Conservation (phyloP, 2,113 vertebrate genomes). For the Hippoglossus stenolepis region DNA sequence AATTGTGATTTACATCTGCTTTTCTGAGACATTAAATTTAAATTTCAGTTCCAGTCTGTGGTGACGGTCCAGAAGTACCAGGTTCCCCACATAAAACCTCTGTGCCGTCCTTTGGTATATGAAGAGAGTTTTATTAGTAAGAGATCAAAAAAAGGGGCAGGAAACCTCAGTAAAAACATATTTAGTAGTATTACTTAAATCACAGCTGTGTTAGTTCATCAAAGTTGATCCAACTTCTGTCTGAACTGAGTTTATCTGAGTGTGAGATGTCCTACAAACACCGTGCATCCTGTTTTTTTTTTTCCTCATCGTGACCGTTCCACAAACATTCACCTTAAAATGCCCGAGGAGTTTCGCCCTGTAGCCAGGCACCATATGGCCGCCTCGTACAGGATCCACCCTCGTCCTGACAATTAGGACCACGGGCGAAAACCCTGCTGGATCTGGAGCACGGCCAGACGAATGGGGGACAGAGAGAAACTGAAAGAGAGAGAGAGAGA, state of each 20-base stretch:
- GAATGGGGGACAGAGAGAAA: slow-evolving; percentile 32
- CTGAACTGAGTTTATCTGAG: neutral
- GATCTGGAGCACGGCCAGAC: slow-evolving; percentile 65
- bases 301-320: slow-evolving; percentile 2
- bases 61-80: too few relatives aligned
- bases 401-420: slow-evolving; percentile 65
- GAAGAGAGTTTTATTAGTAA: too few relatives aligned
- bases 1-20: too few relatives aligned
- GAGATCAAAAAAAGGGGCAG: too few relatives aligned
- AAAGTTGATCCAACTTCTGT: neutral
- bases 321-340: slow-evolving; percentile 54
- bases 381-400: slow-evolving; percentile 54
- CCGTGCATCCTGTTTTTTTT: neutral
- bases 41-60: too few relatives aligned
- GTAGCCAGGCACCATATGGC: slow-evolving; percentile 68
- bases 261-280: slow-evolving; percentile 11
- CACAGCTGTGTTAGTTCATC: neutral
- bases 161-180: too few relatives aligned
- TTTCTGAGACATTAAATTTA: too few relatives aligned
- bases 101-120: too few relatives aligned
- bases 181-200: too few relatives aligned
- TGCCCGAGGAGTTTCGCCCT: slow-evolving; percentile 44
- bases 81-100: too few relatives aligned
- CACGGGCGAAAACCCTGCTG: slow-evolving; percentile 58
- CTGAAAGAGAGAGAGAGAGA: neutral